phyloP scores from a whole-genome alignment of 2,797 vertebrate genomes.

The Sebastes reedi region DNA sequence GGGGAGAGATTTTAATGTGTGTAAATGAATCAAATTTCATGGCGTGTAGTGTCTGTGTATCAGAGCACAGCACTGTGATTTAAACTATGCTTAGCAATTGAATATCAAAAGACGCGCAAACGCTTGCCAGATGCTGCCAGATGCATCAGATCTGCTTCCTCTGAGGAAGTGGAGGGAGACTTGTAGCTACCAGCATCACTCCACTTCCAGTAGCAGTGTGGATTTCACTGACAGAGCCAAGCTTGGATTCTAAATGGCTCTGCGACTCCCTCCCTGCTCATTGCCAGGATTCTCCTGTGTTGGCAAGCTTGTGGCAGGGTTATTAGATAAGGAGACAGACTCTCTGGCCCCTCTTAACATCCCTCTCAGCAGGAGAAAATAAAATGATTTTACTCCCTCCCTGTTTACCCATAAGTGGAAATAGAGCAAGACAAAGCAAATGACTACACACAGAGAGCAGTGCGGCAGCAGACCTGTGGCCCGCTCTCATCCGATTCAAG shows the following conservation, averaged over 20 bases:
- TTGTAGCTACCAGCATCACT: slow-evolving; percentile 62
- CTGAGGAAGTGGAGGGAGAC: slow-evolving; percentile 58
- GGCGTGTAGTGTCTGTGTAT: slow-evolving; percentile 45
- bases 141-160: slow-evolving; percentile 69
- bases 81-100: slow-evolving; percentile 66
- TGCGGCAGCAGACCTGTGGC: slow-evolving; percentile 52
- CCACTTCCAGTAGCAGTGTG: slow-evolving; percentile 68
- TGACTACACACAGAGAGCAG: slow-evolving; percentile 56
- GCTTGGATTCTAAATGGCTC: slow-evolving; percentile 76
- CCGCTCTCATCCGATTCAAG: slow-evolving; percentile 37
- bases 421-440: slow-evolving; percentile 75
- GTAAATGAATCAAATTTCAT: slow-evolving; percentile 55
- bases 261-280: slow-evolving; percentile 71
- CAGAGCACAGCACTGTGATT: slow-evolving; percentile 56
- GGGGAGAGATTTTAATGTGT: slow-evolving; percentile 43
- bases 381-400: slow-evolving; percentile 71
- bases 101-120: slow-evolving; percentile 65
- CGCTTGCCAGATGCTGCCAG: slow-evolving; percentile 67
- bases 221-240: slow-evolving; percentile 73
- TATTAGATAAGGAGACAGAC: slow-evolving; percentile 83
- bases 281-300: slow-evolving; percentile 71
- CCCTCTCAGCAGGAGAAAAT: slow-evolving; percentile 74
- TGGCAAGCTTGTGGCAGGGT: slow-evolving; percentile 77
- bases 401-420: slow-evolving; percentile 72
- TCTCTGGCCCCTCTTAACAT: slow-evolving; percentile 78